Conservation (phyloP, 2,888 invertebrate species). For the Acrobasis consociella region DNA sequence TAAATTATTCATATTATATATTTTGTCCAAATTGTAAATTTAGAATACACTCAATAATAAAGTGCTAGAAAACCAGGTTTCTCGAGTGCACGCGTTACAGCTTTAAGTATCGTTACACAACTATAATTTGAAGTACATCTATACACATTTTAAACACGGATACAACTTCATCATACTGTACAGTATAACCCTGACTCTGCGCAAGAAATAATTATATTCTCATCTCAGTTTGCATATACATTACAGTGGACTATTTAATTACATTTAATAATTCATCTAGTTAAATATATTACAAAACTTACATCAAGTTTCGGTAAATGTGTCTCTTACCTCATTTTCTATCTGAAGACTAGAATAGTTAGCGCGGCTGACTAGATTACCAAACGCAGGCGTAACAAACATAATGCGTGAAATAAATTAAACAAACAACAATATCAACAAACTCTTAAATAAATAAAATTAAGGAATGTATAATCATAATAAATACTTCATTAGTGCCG, state of each 20-base stretch:
- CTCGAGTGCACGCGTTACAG: constrained; percentile 20
- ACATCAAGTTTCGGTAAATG: constrained; percentile 39
- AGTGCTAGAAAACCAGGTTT: no score
- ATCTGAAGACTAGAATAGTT: constrained; percentile 50
- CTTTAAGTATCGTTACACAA: constrained; percentile 36
- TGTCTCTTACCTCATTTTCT: constrained; percentile 29
- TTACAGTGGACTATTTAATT: constrained; percentile 44
- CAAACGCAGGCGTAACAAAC: constrained; percentile 46
- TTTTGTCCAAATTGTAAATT: no score
- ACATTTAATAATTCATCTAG: constrained; percentile 48
- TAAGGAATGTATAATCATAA: constrained; percentile 56
- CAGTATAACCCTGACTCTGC: constrained; percentile 57
- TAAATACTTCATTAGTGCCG: constrained; percentile 31
- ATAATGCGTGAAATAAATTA: constrained; percentile 45
- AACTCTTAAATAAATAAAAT: constrained; percentile 44
- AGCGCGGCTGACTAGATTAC: constrained; percentile 57
- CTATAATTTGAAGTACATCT: constrained; percentile 39
- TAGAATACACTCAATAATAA: no score
- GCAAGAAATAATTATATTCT: constrained; percentile 43
- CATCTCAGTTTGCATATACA: constrained; percentile 46
- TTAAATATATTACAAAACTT: constrained; percentile 53
- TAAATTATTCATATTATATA: no score
- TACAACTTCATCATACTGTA: constrained; percentile 37
- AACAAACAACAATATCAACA: constrained; percentile 55
- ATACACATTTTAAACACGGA: constrained; percentile 44